phyloP scores from a whole-genome alignment of 2,113 vertebrate genomes.

The Xenus cinereus region DNA sequence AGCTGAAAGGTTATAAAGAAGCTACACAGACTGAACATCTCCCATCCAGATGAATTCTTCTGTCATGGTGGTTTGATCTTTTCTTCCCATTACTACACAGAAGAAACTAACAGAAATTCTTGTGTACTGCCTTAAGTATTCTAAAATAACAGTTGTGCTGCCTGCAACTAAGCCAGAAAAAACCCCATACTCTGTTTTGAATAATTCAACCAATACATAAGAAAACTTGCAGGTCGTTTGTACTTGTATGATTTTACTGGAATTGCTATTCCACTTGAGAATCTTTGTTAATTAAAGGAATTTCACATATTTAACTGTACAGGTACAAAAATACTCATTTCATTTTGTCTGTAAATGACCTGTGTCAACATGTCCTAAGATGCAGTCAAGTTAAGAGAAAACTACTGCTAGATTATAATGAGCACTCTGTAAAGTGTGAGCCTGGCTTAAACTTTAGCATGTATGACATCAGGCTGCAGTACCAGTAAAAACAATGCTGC shows the following conservation, averaged over 20 bases:
- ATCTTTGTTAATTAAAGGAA: neutral
- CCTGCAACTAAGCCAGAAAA: neutral
- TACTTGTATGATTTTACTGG: neutral
- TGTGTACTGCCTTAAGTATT: neutral
- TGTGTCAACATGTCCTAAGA: neutral
- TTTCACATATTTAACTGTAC: neutral
- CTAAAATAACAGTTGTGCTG: neutral
- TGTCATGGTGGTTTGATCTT: neutral
- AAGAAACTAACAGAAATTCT: neutral
- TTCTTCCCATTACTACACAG: neutral
- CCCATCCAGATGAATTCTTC: neutral
- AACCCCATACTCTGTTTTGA: accelerated
- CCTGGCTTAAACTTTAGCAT: neutral
- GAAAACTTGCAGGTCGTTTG: neutral
- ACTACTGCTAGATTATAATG: neutral
- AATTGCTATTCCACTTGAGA: neutral
- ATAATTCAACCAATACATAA: neutral
- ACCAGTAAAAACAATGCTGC: neutral
- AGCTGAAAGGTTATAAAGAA: neutral
- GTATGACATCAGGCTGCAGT: neutral
- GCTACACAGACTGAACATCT: accelerated
- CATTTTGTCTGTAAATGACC: neutral
- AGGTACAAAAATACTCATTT: neutral
- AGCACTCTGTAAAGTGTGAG: neutral
- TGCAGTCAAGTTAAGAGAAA: neutral